These are phyloP conservation scores for Pherbina coryleti DNA, from an alignment of 2,888 invertebrate species.

Conservation along the genomic window DNA sequence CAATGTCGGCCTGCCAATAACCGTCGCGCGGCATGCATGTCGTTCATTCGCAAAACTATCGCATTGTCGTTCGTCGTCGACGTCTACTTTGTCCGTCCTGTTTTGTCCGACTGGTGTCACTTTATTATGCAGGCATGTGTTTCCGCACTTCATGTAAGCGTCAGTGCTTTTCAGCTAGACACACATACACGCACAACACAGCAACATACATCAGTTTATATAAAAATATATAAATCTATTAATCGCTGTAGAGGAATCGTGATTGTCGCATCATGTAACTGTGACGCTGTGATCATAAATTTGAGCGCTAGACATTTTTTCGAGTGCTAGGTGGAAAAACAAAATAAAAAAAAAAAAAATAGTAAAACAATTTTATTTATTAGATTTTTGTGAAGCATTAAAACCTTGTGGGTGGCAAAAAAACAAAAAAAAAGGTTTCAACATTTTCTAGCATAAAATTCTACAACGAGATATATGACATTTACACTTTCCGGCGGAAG, in stretches of 20 bases:
- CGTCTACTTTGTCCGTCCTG: conserved; percentile 7
- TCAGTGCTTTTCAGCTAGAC: conserved; percentile 18
- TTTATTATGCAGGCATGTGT: conserved; percentile 47
- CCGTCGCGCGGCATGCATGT: conserved; percentile 3
- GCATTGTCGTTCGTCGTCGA: neutral
- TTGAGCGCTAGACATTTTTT: conserved; percentile 35
- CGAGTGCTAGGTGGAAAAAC: too few species aligned
- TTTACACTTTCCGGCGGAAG: too few species aligned
- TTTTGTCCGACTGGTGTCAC: conserved; percentile 36
- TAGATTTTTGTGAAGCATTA: too few species aligned
- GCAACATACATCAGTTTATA: neutral
- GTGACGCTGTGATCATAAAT: conserved; percentile 50
- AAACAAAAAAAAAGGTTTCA: too few species aligned
- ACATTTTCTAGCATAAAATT: too few species aligned
- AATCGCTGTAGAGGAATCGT: conserved; percentile 49
- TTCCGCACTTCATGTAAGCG: conserved; percentile 44
- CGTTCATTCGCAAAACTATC: conserved; percentile 1
- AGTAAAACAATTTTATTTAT: too few species aligned
- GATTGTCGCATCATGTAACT: conserved; percentile 56
- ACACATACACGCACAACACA: conserved; percentile 25
- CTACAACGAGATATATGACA: too few species aligned
- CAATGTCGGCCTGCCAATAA: conserved; percentile 26
- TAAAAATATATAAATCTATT: conserved; percentile 26
- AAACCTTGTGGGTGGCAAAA: too few species aligned
- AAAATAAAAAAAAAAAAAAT: too few species aligned